A percentile compares a stretch with the other conserved stretches of the same genome.
These are phyloP conservation scores for Onychostoma macrolepis DNA, from an alignment of 2,113 vertebrate species.

Conservation along the genomic window DNA sequence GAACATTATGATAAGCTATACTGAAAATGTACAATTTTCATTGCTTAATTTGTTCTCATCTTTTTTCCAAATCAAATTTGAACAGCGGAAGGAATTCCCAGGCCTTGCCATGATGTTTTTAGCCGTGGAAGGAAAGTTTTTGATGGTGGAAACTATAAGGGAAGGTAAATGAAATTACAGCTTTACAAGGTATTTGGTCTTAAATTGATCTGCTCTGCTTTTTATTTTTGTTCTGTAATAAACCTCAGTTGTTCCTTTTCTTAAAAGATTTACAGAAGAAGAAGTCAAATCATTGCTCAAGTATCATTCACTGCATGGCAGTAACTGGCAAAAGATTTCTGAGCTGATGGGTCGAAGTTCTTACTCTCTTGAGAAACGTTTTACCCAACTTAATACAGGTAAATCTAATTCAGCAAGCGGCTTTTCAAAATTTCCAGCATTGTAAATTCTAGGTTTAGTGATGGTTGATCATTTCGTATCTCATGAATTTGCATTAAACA, in stretches of 20 bases:
- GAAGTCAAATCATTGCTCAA: slow-evolving; percentile 60
- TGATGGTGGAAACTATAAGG: slow-evolving; percentile 65
- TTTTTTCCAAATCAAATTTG: slow-evolving; percentile 19
- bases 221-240: background rate
- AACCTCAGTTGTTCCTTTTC: background rate
- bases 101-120: slow-evolving; percentile 64
- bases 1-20: background rate
- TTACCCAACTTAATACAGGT: slow-evolving; percentile 50
- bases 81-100: slow-evolving; percentile 69
- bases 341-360: slow-evolving; percentile 68
- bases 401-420: background rate
- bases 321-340: slow-evolving; percentile 70
- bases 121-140: slow-evolving; percentile 66
- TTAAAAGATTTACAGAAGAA: slow-evolving; percentile 66
- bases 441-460: background rate
- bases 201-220: background rate
- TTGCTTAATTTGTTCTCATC: background rate
- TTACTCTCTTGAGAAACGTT: slow-evolving; percentile 69
- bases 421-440: background rate
- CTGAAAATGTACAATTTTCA: background rate
- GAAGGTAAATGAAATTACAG: slow-evolving; percentile 62
- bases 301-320: slow-evolving; percentile 68
- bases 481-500: slow-evolving; percentile 5
- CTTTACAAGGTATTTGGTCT: background rate
- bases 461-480: background rate